These are phyloP conservation scores for Andrena flavipes DNA, from an alignment of 2,888 invertebrate species.

Conservation along the genomic window DNA sequence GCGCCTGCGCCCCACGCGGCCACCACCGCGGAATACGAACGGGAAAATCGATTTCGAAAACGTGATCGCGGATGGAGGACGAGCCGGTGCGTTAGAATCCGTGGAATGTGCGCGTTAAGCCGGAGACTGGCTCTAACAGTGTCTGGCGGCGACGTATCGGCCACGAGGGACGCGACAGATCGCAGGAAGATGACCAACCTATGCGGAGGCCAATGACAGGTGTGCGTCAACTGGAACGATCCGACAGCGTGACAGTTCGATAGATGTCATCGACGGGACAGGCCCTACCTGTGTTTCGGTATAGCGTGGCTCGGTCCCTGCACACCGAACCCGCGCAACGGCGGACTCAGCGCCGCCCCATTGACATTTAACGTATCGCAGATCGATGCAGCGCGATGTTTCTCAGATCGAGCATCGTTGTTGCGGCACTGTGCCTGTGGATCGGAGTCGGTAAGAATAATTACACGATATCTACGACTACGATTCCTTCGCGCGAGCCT, in stretches of 20 bases:
- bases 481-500: no score
- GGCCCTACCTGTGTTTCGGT: conserved; percentile 14
- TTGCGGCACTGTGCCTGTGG: conserved; percentile 71
- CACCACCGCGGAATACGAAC: not conserved
- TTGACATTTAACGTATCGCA: conserved; percentile 62
- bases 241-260: conserved; percentile 13
- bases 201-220: conserved; percentile 17
- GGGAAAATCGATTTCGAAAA: not conserved
- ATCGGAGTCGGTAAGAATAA: conserved; percentile 71
- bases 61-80: not conserved
- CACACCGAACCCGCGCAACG: conserved; percentile 28
- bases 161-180: conserved; percentile 1
- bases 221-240: conserved; percentile 19
- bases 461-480: not conserved
- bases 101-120: not conserved
- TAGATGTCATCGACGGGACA: conserved; percentile 37
- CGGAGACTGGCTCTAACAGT: not conserved
- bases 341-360: conserved; percentile 45
- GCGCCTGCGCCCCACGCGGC: not conserved
- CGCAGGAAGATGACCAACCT: not conserved
- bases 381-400: conserved; percentile 78
- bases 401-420: conserved; percentile 67
- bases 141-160: not conserved
- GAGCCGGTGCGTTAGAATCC: not conserved
- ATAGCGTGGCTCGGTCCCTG: conserved; percentile 27